phyloP scores from a whole-genome alignment of 2,797 vertebrate genomes.

The Loriculus beryllinus region DNA sequence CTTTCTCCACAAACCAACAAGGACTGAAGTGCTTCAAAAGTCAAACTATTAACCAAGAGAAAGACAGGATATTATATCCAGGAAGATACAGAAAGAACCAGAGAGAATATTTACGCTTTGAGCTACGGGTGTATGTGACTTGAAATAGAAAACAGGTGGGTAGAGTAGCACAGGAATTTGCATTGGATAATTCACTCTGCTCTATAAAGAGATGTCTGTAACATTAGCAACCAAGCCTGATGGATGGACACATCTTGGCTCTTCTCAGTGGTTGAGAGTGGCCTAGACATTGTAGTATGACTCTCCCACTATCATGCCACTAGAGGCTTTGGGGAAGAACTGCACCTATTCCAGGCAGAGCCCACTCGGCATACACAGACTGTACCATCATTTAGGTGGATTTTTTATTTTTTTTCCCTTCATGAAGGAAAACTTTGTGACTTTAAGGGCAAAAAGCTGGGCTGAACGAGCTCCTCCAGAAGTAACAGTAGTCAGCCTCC shows the following conservation, averaged over 20 bases:
- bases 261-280: background rate
- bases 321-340: background rate
- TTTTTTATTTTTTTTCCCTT: no score
- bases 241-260: background rate
- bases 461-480: background rate
- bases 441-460: background rate
- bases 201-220: background rate
- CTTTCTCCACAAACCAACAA: background rate
- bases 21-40: background rate
- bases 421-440: background rate
- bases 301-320: background rate
- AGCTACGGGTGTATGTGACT: rapidly evolving
- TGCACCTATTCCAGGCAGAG: rapidly evolving
- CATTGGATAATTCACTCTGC: background rate
- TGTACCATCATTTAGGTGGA: rapidly evolving
- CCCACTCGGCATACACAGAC: rapidly evolving
- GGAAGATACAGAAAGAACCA: background rate
- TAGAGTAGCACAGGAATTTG: background rate
- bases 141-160: background rate
- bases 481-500: background rate
- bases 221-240: background rate
- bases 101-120: background rate
- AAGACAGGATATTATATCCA: background rate
- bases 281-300: rapidly evolving
- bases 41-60: background rate